Evolutionary conservation across 2,888 invertebrate genomes (phyloP).

Genomic region (Cheilosia soror): DNA sequence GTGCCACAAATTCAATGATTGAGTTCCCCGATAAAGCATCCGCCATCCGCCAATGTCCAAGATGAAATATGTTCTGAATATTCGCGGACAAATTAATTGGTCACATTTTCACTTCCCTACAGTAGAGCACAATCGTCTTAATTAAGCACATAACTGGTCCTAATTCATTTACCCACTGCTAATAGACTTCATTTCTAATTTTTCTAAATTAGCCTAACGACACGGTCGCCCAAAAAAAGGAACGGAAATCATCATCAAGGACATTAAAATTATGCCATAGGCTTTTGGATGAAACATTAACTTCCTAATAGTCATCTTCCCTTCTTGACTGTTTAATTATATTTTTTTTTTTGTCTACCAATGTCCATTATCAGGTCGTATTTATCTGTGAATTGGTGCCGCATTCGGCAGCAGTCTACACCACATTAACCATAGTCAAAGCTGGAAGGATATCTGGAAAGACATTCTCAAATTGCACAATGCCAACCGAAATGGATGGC

Average conservation of each 20-base stretch:
- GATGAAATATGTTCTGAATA: not conserved
- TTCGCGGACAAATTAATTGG: slow-evolving; percentile 2
- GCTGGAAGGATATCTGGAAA: slow-evolving; percentile 26
- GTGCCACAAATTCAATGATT: no score
- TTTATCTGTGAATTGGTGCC: slow-evolving; percentile 59
- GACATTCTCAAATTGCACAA: slow-evolving; percentile 56
- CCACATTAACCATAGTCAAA: slow-evolving; percentile 44
- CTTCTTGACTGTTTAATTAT: slow-evolving; percentile 48
- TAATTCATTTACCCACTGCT: slow-evolving; percentile 30
- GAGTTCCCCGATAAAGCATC: no score
- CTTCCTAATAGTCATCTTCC: slow-evolving; percentile 38
- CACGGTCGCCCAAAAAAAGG: not conserved
- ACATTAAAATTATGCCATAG: slow-evolving; percentile 65
- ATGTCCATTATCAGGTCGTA: slow-evolving; percentile 55
- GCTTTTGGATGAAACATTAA: slow-evolving; percentile 58
- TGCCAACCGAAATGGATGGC: slow-evolving; percentile 72
- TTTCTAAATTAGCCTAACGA: slow-evolving; percentile 47
- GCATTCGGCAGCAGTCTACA: slow-evolving; percentile 1
- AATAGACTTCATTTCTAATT: slow-evolving; percentile 48
- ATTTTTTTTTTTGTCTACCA: slow-evolving; percentile 13
- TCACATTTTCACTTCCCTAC: not conserved
- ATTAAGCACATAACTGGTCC: slow-evolving; percentile 36
- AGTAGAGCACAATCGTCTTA: slow-evolving; percentile 10
- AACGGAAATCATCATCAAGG: slow-evolving; percentile 51
- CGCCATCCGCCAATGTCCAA: not conserved